Evolutionary conservation across 2,888 invertebrate species (phyloP), one percentile per base, ranked within the genome.

Genomic region (Diplazon laetatorius): DNA sequence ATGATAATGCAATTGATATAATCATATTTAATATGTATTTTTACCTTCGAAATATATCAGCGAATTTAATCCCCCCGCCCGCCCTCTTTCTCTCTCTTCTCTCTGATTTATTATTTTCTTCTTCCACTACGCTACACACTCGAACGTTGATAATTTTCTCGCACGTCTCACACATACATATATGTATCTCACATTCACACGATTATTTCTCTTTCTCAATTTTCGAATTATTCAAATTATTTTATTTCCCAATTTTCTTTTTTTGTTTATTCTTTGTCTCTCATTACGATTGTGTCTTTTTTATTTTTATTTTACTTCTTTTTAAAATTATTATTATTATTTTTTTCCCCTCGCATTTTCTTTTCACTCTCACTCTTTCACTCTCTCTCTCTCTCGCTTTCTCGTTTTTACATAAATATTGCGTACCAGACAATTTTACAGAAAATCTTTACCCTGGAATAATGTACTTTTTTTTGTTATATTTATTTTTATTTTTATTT

Each of bases 361-460:
- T n/a, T n/a, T n/a, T n/a, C n/a, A n/a, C n/a, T n/a, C n/a, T n/a
- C n/a, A n/a, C n/a, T n/a, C n/a, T n/a, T n/a, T n/a, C n/a, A n/a
- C n/a, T n/a, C n/a, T n/a, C n/a, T n/a, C n/a, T n/a, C n/a, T n/a
- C n/a, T n/a, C n/a, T n/a, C n/a, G n/a, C n/a, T 55, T 35, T 66
- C 44, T 70, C 77, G 52, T 85, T 84, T 83, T 82, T 85, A 87
- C 85, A 87, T 86, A 86, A 87, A 87, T 87, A 89, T 87, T 84
- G 86, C 85, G 82, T 85, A 87, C 85, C 86, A 86, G 86, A 89
- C 85, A 86, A 88, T 87, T 88, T 87, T 88, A 82, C 82, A 83
- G 83, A 83, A 84, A 82, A 79, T 55, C 69, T 85, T 87, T 89
- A 89, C 89, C 89, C 89, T 89, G 89, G 86, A 89, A 86, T 87